phyloP scores from a whole-genome alignment of 2,888 invertebrate genomes.

The Xylophagus ater region DNA sequence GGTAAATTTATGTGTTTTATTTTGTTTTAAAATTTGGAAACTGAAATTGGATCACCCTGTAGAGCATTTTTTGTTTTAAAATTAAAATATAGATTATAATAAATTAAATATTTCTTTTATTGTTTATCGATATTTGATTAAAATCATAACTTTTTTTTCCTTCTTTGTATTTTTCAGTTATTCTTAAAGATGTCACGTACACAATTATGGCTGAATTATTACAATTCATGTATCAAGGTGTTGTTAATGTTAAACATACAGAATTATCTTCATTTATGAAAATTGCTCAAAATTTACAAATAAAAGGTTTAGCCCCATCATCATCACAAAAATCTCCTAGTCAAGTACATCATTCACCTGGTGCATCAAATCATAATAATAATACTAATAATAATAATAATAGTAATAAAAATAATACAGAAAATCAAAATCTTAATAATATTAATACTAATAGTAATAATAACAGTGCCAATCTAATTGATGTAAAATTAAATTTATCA shows the following conservation, averaged over 20 bases:
- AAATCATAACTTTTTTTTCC: constrained; percentile 3
- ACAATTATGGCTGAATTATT: constrained; percentile 45
- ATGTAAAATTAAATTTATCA: constrained; percentile 15
- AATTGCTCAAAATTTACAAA: constrained; percentile 40
- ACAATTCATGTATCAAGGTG: constrained; percentile 51
- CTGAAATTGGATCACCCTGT: too few species aligned
- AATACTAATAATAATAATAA: constrained; percentile 6
- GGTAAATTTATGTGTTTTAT: too few species aligned
- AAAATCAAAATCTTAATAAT: constrained; percentile 3
- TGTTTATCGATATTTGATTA: not conserved
- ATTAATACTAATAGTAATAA: not conserved
- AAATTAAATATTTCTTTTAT: not conserved
- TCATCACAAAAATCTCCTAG: constrained; percentile 30
- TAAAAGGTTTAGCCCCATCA: constrained; percentile 39
- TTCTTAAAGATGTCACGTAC: constrained; percentile 48
- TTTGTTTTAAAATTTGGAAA: too few species aligned
- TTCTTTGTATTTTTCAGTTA: constrained; percentile 27
- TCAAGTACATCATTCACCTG: constrained; percentile 21
- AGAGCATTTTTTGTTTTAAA: too few species aligned
- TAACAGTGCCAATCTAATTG: constrained; percentile 12
- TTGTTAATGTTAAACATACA: constrained; percentile 43
- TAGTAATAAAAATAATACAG: constrained; percentile 5
- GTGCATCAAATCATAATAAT: too few species aligned
- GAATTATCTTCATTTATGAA: constrained; percentile 40
- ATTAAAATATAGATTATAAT: too few species aligned